Percentiles rank a stretch among this genome's conserved stretches.
Evolutionary conservation across 2,113 vertebrate genomes (phyloP).

Genomic region (Dicrurus megarhynchus): DNA sequence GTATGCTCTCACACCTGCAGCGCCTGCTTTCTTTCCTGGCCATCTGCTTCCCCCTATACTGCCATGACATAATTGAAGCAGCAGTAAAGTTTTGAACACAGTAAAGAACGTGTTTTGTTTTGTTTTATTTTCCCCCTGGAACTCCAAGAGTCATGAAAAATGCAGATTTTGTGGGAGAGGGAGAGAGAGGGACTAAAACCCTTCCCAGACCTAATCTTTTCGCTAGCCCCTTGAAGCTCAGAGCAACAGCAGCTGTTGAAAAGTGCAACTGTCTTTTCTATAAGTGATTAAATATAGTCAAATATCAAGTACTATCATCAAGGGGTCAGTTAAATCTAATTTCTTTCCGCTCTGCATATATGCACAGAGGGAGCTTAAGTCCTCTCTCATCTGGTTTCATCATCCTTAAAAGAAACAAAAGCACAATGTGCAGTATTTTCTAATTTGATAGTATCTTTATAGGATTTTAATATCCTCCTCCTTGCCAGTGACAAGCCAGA

Average conservation of each 20-base stretch:
- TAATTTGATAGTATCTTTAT: conserved; percentile 55
- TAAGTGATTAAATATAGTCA: conserved; percentile 10
- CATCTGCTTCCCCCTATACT: background rate
- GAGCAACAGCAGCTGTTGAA: conserved; percentile 45
- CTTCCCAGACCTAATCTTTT: background rate
- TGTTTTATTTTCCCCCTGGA: background rate
- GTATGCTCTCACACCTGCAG: background rate
- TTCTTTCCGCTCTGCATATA: conserved; percentile 32
- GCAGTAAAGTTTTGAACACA: background rate
- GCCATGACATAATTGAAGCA: background rate
- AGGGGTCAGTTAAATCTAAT: conserved; percentile 49
- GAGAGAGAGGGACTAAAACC: background rate
- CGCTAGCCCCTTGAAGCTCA: background rate
- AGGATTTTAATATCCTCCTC: conserved; percentile 53
- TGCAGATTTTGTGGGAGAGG: background rate
- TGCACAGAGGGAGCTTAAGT: conserved; percentile 31
- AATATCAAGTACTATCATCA: conserved; percentile 40
- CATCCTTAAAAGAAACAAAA: conserved; percentile 57
- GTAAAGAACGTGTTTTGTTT: background rate
- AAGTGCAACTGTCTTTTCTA: conserved; percentile 35
- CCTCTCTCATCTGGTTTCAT: conserved; percentile 42
- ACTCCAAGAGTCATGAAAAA: conserved; percentile 17
- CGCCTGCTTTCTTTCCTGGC: background rate
- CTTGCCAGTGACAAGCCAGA: conserved; percentile 18
- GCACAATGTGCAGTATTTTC: conserved; percentile 30